Conservation (phyloP, 2,797 vertebrate species). For the Melanotaenia trifasciata region DNA sequence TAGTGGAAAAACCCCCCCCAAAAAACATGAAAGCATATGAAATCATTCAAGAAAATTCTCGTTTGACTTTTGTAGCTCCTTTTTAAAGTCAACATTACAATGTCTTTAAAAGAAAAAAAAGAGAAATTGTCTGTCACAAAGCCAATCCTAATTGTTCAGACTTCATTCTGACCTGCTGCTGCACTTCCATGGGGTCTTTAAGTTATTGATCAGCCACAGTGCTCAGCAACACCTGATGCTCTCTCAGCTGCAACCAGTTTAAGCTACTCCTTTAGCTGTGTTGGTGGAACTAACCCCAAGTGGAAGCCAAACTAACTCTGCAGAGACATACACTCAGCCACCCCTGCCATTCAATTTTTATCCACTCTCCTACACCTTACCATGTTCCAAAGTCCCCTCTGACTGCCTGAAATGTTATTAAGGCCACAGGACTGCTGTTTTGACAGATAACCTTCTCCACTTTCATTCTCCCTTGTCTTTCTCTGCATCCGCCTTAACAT, state of each 20-base stretch:
- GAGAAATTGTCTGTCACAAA: slow-evolving; percentile 19
- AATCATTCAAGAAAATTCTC: background rate
- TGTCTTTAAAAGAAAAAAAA: background rate
- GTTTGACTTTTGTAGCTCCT: background rate
- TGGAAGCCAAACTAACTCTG: background rate
- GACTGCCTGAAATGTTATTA: slow-evolving; percentile 46
- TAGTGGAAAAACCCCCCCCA: no score
- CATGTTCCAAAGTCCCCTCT: slow-evolving; percentile 18
- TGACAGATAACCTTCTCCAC: slow-evolving; percentile 55
- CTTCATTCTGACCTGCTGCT: slow-evolving; percentile 2
- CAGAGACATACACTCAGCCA: background rate
- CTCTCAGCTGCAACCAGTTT: slow-evolving; percentile 4
- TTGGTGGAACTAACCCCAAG: background rate
- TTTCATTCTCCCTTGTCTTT: slow-evolving; percentile 49
- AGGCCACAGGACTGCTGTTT: slow-evolving; percentile 31
- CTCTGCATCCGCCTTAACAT: slow-evolving; percentile 48
- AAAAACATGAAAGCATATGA: background rate
- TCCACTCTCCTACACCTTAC: slow-evolving; percentile 8
- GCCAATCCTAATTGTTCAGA: background rate
- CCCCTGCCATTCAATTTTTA: background rate
- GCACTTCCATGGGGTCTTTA: background rate
- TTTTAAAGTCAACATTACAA: background rate
- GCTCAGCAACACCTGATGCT: slow-evolving; percentile 23
- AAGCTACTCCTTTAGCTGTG: background rate
- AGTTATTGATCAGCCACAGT: slow-evolving; percentile 21